Percentiles rank a stretch among this genome's conserved stretches.
phyloP scores from a whole-genome alignment of 2,113 vertebrate genomes.

The Clarias gariepinus region DNA sequence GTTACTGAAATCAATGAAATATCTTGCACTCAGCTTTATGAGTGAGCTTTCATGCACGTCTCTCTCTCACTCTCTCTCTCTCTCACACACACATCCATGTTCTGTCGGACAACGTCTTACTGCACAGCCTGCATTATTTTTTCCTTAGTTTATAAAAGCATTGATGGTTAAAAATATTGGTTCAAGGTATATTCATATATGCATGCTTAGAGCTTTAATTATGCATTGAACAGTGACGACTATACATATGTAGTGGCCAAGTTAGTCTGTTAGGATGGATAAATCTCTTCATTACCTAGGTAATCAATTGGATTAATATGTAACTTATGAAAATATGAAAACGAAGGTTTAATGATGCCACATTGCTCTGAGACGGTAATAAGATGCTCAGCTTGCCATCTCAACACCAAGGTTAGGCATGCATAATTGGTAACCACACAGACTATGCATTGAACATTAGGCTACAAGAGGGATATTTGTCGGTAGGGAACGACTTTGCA shows the following conservation, averaged over 20 bases:
- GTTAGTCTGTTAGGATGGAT: neutral
- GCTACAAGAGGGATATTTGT: neutral
- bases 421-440: neutral
- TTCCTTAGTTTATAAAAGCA: neutral
- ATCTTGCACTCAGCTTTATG: neutral
- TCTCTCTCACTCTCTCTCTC: neutral
- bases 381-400: slow-evolving; percentile 3
- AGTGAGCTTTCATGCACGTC: neutral
- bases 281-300: neutral
- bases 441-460: slow-evolving; percentile 10
- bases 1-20: slow-evolving; percentile 1
- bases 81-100: neutral
- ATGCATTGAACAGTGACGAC: neutral
- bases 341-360: neutral
- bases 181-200: neutral
- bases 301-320: neutral
- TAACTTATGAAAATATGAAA: neutral
- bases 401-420: slow-evolving; percentile 9
- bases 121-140: neutral
- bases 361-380: neutral
- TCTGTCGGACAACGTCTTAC: neutral
- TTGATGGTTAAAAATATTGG: neutral
- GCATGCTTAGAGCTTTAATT: neutral
- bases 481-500: slow-evolving; percentile 15
- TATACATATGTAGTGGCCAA: neutral